A percentile compares a stretch with the other conserved stretches of the same genome.
Evolutionary conservation across 1,140 invertebrate species (phyloP).

Genomic region (Heliconius melpomene): DNA sequence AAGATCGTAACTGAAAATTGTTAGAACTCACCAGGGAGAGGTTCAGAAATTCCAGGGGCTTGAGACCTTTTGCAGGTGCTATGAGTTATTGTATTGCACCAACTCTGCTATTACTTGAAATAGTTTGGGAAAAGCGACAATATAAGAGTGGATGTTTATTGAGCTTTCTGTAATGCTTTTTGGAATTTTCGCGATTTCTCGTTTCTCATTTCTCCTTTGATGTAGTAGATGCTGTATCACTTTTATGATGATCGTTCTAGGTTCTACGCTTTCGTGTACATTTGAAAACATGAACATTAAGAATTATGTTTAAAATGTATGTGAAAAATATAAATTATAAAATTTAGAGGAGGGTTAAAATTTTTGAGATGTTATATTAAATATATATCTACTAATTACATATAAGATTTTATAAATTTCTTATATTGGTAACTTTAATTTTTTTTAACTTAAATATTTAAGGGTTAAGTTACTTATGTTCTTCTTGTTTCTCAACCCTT

Average conservation of each 20-base stretch:
- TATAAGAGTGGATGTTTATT: conserved; percentile 20
- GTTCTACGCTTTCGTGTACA: background rate
- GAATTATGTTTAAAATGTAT: too few species aligned
- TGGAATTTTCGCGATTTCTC: background rate
- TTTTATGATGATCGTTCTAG: background rate
- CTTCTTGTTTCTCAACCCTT: too few species aligned
- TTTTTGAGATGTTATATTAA: too few species aligned
- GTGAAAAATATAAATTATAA: too few species aligned
- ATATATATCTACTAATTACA: too few species aligned
- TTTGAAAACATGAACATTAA: too few species aligned
- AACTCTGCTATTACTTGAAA: conserved; percentile 35
- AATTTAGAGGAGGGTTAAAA: too few species aligned
- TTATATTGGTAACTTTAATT: too few species aligned
- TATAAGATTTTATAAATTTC: too few species aligned
- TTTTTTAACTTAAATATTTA: too few species aligned
- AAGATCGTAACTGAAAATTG: conserved; percentile 39
- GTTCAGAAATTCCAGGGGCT: conserved; percentile 31
- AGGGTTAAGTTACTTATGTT: too few species aligned
- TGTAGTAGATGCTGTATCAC: background rate
- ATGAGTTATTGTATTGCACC: conserved; percentile 40
- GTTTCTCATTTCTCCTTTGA: background rate
- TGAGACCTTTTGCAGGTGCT: conserved; percentile 41
- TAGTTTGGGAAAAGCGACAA: conserved; percentile 32
- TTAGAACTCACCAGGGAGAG: conserved; percentile 29
- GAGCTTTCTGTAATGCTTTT: conserved; percentile 4